phyloP scores from a whole-genome alignment of 1,140 invertebrate species.

The Drosophila nigrodunni region DNA sequence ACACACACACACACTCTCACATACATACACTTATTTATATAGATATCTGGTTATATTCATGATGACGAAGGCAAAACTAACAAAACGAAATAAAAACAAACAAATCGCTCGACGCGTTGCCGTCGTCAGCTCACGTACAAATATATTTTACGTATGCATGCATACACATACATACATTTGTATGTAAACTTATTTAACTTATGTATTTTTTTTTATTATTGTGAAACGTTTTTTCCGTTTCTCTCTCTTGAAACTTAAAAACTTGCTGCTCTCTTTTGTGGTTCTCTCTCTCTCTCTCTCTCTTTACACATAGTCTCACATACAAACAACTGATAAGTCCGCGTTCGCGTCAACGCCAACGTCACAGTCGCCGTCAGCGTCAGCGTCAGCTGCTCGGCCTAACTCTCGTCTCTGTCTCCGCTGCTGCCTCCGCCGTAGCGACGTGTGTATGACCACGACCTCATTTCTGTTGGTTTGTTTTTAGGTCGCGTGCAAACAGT shows the following conservation, averaged over 20 bases:
- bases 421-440: conserved; percentile 12
- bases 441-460: conserved; percentile 68
- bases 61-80: conserved; percentile 35
- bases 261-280: not conserved
- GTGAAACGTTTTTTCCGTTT: conserved; percentile 11
- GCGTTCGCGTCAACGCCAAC: conserved; percentile 38
- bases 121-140: not conserved
- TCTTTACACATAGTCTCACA: not conserved
- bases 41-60: conserved; percentile 15
- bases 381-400: conserved; percentile 24
- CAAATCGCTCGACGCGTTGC: conserved; percentile 26
- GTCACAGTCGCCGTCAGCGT: conserved; percentile 11
- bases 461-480: conserved; percentile 66
- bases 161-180: conserved; percentile 2
- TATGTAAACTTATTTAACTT: conserved; percentile 13
- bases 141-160: conserved; percentile 1
- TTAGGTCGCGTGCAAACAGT: conserved; percentile 76
- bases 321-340: conserved; percentile 58
- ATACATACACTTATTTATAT: not conserved
- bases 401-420: not conserved
- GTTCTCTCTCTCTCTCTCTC: not conserved
- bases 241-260: not conserved
- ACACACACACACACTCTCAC: not conserved
- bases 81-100: conserved; percentile 59
- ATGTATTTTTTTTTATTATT: conserved; percentile 16